phyloP scores from a whole-genome alignment of 1,140 invertebrate genomes.

The Meloidogyne hapla region DNA sequence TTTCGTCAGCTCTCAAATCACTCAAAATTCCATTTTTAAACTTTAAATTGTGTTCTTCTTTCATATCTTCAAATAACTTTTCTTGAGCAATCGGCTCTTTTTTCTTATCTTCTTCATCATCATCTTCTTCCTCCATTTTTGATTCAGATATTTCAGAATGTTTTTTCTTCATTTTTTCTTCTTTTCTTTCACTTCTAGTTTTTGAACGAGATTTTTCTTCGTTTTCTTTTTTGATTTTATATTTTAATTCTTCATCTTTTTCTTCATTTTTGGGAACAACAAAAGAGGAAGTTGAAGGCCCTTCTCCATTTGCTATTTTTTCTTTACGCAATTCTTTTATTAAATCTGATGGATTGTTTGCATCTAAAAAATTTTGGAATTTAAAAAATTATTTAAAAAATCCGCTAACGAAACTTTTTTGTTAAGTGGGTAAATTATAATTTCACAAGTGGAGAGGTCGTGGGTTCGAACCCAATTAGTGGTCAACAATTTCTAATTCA shows the following conservation, averaged over 20 bases:
- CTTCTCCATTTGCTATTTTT: slow-evolving; percentile 25
- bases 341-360: slow-evolving; percentile 62
- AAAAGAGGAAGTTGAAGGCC: neutral
- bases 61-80: slow-evolving; percentile 46
- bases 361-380: slow-evolving; percentile 55
- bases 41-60: slow-evolving; percentile 50
- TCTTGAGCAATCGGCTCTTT: slow-evolving; percentile 35
- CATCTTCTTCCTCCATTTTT: slow-evolving; percentile 32
- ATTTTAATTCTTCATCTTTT: neutral
- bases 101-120: slow-evolving; percentile 18
- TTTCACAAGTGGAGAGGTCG: slow-evolving; percentile 7
- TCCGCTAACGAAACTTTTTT: neutral
- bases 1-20: slow-evolving; percentile 42
- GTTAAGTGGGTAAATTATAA: neutral
- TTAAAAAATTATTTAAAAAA: neutral
- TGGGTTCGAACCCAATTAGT: neutral
- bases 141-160: neutral
- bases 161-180: neutral
- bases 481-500: neutral
- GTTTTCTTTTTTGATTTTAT: neutral
- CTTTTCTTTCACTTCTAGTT: slow-evolving; percentile 8
- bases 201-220: neutral
- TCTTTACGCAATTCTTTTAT: slow-evolving; percentile 50
- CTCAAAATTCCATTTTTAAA: slow-evolving; percentile 46
- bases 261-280: neutral